Evolutionary conservation across 2,113 vertebrate species (phyloP), one percentile per base, ranked within the genome.

Genomic region (Pterocles gutturalis): DNA sequence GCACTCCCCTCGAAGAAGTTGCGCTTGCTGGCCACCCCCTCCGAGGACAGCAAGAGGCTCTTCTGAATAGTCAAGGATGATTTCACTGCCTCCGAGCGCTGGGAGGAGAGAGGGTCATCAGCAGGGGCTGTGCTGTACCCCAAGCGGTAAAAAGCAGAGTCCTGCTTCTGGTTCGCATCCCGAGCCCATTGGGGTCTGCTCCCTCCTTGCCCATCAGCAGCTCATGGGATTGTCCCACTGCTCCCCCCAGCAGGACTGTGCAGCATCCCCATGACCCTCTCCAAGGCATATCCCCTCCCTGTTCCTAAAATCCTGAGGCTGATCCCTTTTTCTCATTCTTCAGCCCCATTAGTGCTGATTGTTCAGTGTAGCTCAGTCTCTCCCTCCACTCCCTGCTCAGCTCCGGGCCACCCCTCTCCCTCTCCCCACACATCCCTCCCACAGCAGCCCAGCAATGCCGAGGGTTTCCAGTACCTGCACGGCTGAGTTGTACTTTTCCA

Each of bases 11-110:
- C 99, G 87, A 99, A 99, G 60, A 99, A 96, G 55, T 97, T 98
- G 83, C 99, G 98, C 93, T 99, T 99, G 97, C 98, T 99, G 78
- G 99, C 99, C 51, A 99, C 99, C 13, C 99, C 99, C 1, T 99
- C 98, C 6, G 98, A 95, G 71, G 99, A 89, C 75, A 98, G 73
- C 15, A 96, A 83, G 86, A 99, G 86, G 24, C 97, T 98, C 46
- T 98, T 98, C 90, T 98, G 98, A 55, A 97, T 31, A 4, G 98
- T 76, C n/a, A 95, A 87, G 10, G 98, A 94, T 5, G 97, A 95
- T 83, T 97, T 98, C 17, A 88, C 34, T 0, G 84, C 92, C 58
- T 98, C 99, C 0, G 99, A 98, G 95, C 99, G 99, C 99, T 99
- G 92, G 28, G 70, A 86, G 43, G 64, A 88, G 41, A 89, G 38